Evolutionary conservation across 2,797 vertebrate genomes (phyloP), one percentile per base, ranked within the genome.

Genomic region (Phoeniculus purpureus): DNA sequence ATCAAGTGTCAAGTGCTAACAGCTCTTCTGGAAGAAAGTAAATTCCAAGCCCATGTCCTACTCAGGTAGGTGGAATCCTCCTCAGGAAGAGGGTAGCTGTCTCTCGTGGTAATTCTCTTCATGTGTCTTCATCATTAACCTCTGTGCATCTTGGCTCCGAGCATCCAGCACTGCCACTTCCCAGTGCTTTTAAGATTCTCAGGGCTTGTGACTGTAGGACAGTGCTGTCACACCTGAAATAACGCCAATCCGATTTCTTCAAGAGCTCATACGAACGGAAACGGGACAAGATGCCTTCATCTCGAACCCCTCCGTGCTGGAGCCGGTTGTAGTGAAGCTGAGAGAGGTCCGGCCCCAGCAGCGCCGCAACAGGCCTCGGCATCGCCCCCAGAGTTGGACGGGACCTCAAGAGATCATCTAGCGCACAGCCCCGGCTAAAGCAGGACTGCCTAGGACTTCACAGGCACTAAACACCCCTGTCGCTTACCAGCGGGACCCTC

Each of bases 81-180:
- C 45, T 40, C 26, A 23, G 31, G 12, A 79, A 55, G 5, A 56
- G 1, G 20, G 5, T 17, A 70, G 20, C 29, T 29, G 3, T 31
- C 21, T 62, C 50, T 23, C 15, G 8, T 1, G 19, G 32, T 7
- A 27, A 17, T 7, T 8, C 10, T 64, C 31, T n/a, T 0, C 2
- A 9, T 2, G 2, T 19, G 20, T n/a, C 16, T 6, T 27, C n/a
- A 6, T 43, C 26, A 10, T 3, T 6, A 17, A 29, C 3, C n/a
- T 20, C 23, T 6, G 58, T 16, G n/a, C 20, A 5, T 1, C 23
- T 19, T 40, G 32, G 27, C 43, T 56, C 26, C 17, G 64, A 43
- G 65, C 58, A n/a, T 10, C 4, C 66, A 5, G 17, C 2, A 15
- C 25, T 8, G 58, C 6, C 13, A 5, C 48, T 29, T 45, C 1